Evolutionary conservation across 2,113 vertebrate genomes (phyloP).

Genomic region (Etheostoma spectabile): DNA sequence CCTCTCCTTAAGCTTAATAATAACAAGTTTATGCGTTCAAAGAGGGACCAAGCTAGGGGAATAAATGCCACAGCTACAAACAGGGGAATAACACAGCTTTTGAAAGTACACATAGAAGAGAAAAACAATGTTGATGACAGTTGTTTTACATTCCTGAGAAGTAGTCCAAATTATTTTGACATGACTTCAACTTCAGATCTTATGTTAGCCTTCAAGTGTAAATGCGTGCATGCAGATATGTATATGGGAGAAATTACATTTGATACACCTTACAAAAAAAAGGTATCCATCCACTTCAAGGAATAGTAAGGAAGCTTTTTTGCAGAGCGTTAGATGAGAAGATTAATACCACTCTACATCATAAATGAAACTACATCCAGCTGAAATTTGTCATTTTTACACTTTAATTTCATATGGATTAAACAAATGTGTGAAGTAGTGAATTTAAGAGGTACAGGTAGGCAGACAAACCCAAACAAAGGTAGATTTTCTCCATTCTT

Average conservation of each 20-base stretch:
- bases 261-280: background rate
- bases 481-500: background rate
- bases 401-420: background rate
- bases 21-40: constrained; percentile 20
- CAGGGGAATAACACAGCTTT: background rate
- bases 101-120: background rate
- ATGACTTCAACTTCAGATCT: constrained; percentile 1
- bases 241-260: background rate
- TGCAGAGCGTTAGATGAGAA: background rate
- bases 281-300: background rate
- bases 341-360: background rate
- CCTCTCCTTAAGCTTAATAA: constrained; percentile 3
- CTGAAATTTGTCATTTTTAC: background rate
- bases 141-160: constrained; percentile 34
- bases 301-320: background rate
- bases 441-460: background rate
- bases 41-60: background rate
- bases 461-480: background rate
- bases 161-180: background rate
- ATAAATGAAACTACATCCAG: background rate
- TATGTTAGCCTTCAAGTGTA: background rate
- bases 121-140: constrained; percentile 8
- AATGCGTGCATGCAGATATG: background rate
- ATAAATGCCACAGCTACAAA: background rate
- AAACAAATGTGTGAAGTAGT: background rate